A percentile compares a stretch with the other conserved stretches of the same genome.
Conservation (phyloP, 2,113 vertebrate genomes). For the Marmota monax region DNA sequence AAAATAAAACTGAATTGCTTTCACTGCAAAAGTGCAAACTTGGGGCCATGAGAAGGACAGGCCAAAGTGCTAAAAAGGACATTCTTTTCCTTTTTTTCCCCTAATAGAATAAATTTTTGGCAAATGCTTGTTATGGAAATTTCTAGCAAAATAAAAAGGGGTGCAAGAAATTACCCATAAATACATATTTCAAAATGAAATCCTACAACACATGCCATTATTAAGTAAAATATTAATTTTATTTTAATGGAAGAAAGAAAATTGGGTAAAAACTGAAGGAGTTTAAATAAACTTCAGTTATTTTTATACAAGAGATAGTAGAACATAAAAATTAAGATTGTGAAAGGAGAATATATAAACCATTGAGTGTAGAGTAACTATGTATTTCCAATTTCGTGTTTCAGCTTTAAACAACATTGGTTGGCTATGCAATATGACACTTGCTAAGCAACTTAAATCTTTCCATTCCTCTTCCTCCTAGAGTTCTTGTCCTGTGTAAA, state of each 20-base stretch:
- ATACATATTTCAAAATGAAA: background rate
- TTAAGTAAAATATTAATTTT: constrained; percentile 54
- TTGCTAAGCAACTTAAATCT: background rate
- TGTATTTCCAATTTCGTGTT: background rate
- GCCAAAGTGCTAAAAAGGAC: background rate
- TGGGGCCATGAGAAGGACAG: background rate
- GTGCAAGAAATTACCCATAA: background rate
- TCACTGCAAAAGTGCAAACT: background rate
- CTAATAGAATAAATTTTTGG: background rate
- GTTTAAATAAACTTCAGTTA: background rate
- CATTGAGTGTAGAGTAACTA: background rate
- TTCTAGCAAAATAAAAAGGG: background rate
- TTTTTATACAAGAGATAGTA: background rate
- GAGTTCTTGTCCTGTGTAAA: background rate
- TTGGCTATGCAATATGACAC: background rate
- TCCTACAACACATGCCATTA: background rate
- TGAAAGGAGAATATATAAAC: background rate
- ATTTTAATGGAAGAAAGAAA: background rate
- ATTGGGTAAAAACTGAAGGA: background rate
- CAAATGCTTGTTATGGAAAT: background rate
- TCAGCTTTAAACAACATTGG: background rate
- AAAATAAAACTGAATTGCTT: background rate
- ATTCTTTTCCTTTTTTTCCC: background rate
- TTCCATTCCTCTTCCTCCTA: background rate
- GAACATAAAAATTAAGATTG: background rate